Evolutionary conservation across 2,888 invertebrate genomes (phyloP), one percentile per base, ranked within the genome.

Genomic region (Cosmia trapezina): DNA sequence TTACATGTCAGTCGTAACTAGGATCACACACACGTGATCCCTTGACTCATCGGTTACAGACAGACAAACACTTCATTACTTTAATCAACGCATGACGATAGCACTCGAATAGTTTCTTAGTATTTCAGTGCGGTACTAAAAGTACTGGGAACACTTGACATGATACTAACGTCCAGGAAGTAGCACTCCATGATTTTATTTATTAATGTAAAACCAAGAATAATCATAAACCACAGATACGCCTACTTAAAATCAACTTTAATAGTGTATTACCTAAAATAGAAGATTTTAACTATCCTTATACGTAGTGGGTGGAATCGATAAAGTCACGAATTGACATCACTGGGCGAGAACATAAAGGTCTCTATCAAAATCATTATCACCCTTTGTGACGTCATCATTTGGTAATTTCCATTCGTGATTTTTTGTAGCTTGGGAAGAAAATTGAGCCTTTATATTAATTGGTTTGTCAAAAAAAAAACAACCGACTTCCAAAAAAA

Each of bases 71-170:
- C 83, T 89, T 87, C 82, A 89, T 89, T 88, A 85, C 81, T 87
- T 86, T 89, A 89, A 90, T 89, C 85, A 88, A 87, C 80, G 71
- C 72, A 87, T 90, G 89, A 89, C 87, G 84, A 85, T 84, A 88
- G 76, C 76, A 87, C 88, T 86, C 83, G 65, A 89, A 88, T 86
- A 81, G 66, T 86, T 91, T 91, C 88, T 83, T 47, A 81, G 90
- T 87, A 89, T 70, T 68, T 77, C 72, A 73, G 70, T 73, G 73
- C 63, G 66, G 54, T 70, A 73, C 73, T 70, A 66, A 73, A n/a
- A n/a, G n/a, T 81, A 78, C 83, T 67, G 66, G 66, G 78, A 85
- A 85, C 61, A 64, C 81, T 83, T 74, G 67, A 78, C 57, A 62
- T 60, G 63, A 61, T 56, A 67, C 43, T 69, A 43, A 64, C 49